These are phyloP conservation scores for Sylvicola cinctus DNA, from an alignment of 2,888 invertebrate species.

Conservation along the genomic window DNA sequence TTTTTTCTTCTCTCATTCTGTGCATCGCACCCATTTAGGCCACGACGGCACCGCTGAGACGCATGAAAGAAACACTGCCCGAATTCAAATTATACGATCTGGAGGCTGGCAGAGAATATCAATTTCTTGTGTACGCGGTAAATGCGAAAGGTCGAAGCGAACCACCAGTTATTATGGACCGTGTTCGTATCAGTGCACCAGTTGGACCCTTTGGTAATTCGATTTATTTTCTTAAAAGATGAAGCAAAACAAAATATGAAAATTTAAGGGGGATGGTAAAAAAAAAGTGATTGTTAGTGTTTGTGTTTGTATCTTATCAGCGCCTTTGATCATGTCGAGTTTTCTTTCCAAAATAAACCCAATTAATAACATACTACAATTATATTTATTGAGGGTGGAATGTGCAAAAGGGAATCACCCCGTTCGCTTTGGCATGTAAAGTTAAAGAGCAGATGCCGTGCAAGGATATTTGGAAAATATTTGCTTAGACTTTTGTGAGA, in stretches of 20 bases:
- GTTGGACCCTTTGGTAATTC: constrained; percentile 26
- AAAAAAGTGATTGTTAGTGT: too few relatives aligned
- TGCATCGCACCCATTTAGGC: constrained; percentile 18
- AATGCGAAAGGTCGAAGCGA: constrained; percentile 61
- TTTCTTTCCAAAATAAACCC: too few relatives aligned
- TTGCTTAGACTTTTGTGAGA: too few relatives aligned
- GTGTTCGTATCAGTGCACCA: constrained; percentile 24
- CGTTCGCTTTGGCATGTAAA: too few relatives aligned
- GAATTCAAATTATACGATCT: constrained; percentile 52
- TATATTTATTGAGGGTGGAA: too few relatives aligned
- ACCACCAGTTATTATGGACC: constrained; percentile 47
- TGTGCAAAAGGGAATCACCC: too few relatives aligned
- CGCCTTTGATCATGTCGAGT: too few relatives aligned
- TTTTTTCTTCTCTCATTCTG: constrained; percentile 1
- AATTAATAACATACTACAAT: too few relatives aligned
- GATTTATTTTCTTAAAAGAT: not conserved
- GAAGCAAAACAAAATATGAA: not conserved
- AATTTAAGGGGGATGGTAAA: too few relatives aligned
- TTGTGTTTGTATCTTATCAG: too few relatives aligned
- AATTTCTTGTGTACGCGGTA: constrained; percentile 59
- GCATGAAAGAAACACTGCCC: constrained; percentile 41
- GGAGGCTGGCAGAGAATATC: constrained; percentile 56
- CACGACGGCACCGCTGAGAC: constrained; percentile 34
- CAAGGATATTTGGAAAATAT: too few relatives aligned
- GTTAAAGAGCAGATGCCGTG: too few relatives aligned